Evolutionary conservation across 2,113 vertebrate genomes (phyloP), one percentile per base, ranked within the genome.

Genomic region (Sphaerodactylus townsendi): DNA sequence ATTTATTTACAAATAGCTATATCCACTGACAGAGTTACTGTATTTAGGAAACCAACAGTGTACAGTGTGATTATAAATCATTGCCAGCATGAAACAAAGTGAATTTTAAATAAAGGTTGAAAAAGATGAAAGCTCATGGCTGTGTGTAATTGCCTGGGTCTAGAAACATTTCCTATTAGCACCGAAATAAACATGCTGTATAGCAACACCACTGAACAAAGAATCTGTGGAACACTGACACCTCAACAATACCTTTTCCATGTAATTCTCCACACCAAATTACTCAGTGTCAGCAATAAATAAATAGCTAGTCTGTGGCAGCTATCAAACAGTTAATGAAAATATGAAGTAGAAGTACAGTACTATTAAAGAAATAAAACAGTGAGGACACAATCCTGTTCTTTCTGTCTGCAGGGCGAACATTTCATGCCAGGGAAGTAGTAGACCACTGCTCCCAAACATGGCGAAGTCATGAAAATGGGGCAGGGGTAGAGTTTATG

Each of bases 1-100:
- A 15, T 80, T 72, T 83, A 17, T 64, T 84, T 73, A 10, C 72
- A 86, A 83, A 64, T 80, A 92, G 82, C 72, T 2, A 1, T 30
- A 79, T 46, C 13, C 48, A 81, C 68, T 62, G 0, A 1, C 0
- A 2, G 28, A 84, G 1, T 28, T 71, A 82, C 81, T 79, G 53
- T 28, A 37, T 37, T 78, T 10, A 48, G 65, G 53, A 66, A 71
- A 84, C 74, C 3, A 71, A 25, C 56, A 76, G 21, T 65, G 21
- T 74, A 50, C 44, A 62, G 35, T 8, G 69, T 77, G 30, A 76
- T 19, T 2, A 13, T 77, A 73, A 79, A 33, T 77, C 79, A 30
- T 33, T 79, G 56, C 37, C 35, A 72, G 64, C 4, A 39, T 44
- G 33, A 88, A 53, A 30, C 3, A 65, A 50, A 72, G n/a, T 48